phyloP scores from a whole-genome alignment of 2,113 vertebrate species.

The Prunella fulvescens region DNA sequence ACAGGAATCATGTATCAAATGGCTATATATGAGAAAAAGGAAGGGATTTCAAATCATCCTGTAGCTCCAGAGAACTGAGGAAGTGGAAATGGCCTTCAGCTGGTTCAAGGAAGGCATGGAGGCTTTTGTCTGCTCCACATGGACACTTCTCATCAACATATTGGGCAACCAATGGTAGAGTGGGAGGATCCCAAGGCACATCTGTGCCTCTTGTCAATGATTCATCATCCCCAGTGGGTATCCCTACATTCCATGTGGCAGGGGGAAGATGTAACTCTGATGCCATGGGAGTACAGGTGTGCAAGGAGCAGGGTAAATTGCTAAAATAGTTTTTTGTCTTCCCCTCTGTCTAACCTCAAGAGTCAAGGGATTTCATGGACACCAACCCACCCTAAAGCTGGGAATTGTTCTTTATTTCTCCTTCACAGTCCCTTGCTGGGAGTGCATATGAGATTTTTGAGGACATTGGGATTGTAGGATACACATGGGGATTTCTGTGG shows the following conservation, averaged over 20 bases:
- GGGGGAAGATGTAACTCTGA: neutral
- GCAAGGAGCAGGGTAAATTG: neutral
- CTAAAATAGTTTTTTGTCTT: neutral
- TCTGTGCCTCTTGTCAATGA: neutral
- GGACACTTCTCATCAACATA: neutral
- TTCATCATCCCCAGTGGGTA: neutral
- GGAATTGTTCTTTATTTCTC: neutral
- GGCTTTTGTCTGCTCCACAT: neutral
- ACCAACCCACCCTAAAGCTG: rapidly evolving
- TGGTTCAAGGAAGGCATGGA: neutral
- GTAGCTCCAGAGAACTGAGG: neutral
- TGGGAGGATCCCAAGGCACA: neutral
- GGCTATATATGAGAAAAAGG: neutral
- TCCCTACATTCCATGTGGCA: neutral
- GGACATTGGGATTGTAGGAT: neutral
- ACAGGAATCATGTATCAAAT: neutral
- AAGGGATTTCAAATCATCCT: neutral
- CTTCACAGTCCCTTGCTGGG: neutral
- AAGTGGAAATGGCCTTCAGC: neutral
- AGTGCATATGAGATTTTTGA: neutral
- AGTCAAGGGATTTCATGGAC: neutral
- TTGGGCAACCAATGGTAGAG: neutral
- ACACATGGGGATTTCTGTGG: neutral
- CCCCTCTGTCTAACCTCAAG: neutral
- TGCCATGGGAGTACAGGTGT: neutral